phyloP scores from a whole-genome alignment of 2,113 vertebrate species.

The Reinhardtius hippoglossoides region DNA sequence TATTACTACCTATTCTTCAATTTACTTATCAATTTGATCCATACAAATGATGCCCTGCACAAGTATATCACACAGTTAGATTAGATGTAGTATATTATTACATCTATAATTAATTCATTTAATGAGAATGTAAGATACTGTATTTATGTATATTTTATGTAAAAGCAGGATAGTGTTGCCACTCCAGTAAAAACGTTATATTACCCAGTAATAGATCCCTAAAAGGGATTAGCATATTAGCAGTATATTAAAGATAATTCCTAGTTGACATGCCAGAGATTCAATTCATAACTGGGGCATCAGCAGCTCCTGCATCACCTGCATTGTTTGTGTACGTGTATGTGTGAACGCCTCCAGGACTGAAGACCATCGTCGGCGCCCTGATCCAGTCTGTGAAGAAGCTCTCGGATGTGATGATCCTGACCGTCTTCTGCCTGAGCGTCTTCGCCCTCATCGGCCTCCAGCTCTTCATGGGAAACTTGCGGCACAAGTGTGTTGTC shows the following conservation, averaged over 20 bases:
- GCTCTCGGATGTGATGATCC: conserved; percentile 98
- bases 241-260: not conserved
- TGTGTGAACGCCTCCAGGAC: conserved; percentile 81
- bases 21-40: not conserved
- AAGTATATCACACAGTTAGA: conserved; percentile 7
- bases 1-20: conserved; percentile 43
- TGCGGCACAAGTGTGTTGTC: conserved; percentile 96
- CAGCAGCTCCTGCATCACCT: conserved; percentile 65
- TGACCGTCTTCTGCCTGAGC: conserved; percentile 98
- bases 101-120: not conserved
- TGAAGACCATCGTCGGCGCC: conserved; percentile 99
- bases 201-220: not conserved
- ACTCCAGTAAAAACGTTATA: conserved; percentile 1
- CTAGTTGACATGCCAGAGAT: conserved; percentile 26
- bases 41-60: not conserved
- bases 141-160: not conserved
- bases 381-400: conserved; percentile 99
- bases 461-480: conserved; percentile 98
- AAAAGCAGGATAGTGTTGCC: not conserved
- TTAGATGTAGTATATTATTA: conserved; percentile 4
- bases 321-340: conserved; percentile 60
- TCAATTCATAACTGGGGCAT: not conserved
- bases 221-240: not conserved
- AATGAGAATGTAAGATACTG: not conserved
- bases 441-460: conserved; percentile 98